Evolutionary conservation across 2,888 invertebrate genomes (phyloP).

Genomic region (Aphodius granarius): DNA sequence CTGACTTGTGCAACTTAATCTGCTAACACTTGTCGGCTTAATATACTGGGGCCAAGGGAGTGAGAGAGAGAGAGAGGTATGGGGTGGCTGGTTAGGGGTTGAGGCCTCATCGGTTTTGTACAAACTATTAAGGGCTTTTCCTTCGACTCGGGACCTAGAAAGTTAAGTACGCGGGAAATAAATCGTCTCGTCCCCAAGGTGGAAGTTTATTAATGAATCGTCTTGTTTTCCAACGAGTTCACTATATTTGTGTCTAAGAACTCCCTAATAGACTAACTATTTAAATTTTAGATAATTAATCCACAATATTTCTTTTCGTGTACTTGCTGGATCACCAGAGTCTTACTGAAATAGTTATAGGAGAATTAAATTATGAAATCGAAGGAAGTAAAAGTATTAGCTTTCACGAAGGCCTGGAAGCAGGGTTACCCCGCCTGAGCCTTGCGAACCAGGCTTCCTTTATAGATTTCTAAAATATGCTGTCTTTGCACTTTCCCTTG

Average conservation of each 20-base stretch:
- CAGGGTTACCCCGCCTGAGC: no score
- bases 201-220: conserved; percentile 13
- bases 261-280: not conserved
- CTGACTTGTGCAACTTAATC: conserved; percentile 43
- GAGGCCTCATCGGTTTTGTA: not conserved
- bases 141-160: not conserved
- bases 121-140: conserved; percentile 8
- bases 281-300: not conserved
- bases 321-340: no score
- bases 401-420: not conserved
- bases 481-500: conserved; percentile 38
- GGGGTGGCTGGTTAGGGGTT: not conserved
- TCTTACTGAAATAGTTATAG: no score
- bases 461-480: conserved; percentile 45
- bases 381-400: conserved; percentile 7
- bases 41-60: conserved; percentile 31
- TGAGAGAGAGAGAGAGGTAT: not conserved
- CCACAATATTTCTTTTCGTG: no score
- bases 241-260: not conserved
- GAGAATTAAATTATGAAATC: not conserved
- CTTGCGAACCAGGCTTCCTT: conserved; percentile 31
- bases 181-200: conserved; percentile 9
- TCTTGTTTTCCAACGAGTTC: conserved; percentile 3
- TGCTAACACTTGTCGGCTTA: conserved; percentile 42
- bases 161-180: conserved; percentile 8